A percentile compares a stretch with the other conserved stretches of the same genome.
Evolutionary conservation across 1,140 invertebrate species (phyloP).

Genomic region (Dufourea novaeangliae): DNA sequence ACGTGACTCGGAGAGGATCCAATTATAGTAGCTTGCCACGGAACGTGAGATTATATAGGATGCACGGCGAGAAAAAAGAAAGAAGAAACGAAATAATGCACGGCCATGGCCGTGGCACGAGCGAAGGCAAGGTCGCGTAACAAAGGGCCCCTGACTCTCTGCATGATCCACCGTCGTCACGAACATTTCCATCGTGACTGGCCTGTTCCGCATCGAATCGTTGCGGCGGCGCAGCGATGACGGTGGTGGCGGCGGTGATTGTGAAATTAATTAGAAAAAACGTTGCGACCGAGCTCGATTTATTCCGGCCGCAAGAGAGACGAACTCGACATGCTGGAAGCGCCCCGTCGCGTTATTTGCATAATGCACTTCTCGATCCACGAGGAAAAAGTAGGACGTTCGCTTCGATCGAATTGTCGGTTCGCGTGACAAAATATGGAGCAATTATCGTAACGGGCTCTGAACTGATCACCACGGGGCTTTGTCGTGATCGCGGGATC

Average conservation of each 20-base stretch:
- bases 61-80: not conserved
- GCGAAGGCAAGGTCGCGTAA: conserved; percentile 9
- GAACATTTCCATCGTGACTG: conserved; percentile 10
- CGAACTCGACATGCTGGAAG: conserved; percentile 15
- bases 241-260: too few species aligned
- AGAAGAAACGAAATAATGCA: too few species aligned
- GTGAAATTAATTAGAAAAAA: conserved; percentile 31
- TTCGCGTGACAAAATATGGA: conserved; percentile 5
- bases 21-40: not conserved
- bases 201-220: not conserved
- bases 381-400: conserved; percentile 26
- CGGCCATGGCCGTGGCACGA: not conserved
- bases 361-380: conserved; percentile 20
- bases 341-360: conserved; percentile 14
- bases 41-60: not conserved
- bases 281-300: not conserved
- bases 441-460: conserved; percentile 1
- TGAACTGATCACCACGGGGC: too few species aligned
- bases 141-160: not conserved
- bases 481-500: too few species aligned
- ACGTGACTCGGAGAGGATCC: not conserved
- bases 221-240: too few species aligned
- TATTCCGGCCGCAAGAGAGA: conserved; percentile 7
- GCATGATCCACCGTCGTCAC: conserved; percentile 17
- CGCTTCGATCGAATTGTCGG: conserved; percentile 9